Percentiles rank a stretch among this genome's conserved stretches.
Evolutionary conservation across 2,797 vertebrate genomes (phyloP).

Genomic region (Poeciliopsis infans): DNA sequence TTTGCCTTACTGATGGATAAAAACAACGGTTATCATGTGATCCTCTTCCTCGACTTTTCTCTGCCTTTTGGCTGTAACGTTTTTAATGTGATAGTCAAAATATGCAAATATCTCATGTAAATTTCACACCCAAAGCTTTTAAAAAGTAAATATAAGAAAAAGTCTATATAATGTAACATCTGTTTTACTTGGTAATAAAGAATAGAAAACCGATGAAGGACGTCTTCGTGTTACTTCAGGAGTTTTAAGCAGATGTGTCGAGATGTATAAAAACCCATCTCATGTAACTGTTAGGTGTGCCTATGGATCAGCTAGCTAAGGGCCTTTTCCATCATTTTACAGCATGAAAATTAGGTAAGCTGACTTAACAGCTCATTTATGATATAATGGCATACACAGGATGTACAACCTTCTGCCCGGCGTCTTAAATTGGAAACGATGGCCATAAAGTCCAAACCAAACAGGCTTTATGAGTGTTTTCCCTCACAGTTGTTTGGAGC

Average conservation of each 20-base stretch:
- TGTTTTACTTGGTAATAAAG: conserved; percentile 89
- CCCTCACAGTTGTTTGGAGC: not conserved
- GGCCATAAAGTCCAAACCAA: conserved; percentile 4
- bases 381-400: not conserved
- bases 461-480: not conserved
- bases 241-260: not conserved
- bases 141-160: conserved; percentile 82
- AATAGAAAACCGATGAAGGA: conserved; percentile 68
- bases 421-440: not conserved
- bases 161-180: conserved; percentile 83
- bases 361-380: not conserved
- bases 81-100: conserved; percentile 80
- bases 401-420: not conserved
- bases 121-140: conserved; percentile 86
- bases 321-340: not conserved
- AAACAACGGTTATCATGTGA: conserved; percentile 32
- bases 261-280: not conserved
- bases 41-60: conserved; percentile 61
- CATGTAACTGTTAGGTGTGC: not conserved
- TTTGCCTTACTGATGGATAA: conserved; percentile 70
- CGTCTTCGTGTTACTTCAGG: conserved; percentile 40
- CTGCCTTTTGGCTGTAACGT: conserved; percentile 63
- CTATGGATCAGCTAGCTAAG: not conserved
- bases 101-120: conserved; percentile 91
- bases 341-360: not conserved